These are phyloP conservation scores for Bettongia penicillata DNA, from an alignment of 2,113 vertebrate genomes.

Conservation along the genomic window DNA sequence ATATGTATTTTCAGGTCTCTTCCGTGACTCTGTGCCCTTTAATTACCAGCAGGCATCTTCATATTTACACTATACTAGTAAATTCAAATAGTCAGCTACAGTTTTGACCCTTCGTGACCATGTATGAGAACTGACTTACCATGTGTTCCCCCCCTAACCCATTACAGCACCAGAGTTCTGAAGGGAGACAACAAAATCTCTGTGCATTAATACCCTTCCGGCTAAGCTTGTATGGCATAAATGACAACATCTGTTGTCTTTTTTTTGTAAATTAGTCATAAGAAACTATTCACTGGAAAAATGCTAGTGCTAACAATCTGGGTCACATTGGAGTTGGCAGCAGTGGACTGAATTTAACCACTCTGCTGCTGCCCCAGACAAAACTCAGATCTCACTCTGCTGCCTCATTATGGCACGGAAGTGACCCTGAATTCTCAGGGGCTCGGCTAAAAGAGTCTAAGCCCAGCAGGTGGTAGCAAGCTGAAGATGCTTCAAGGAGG, in stretches of 20 bases:
- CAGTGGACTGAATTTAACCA: constrained; percentile 39
- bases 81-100: neutral
- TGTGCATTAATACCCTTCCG: neutral
- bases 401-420: neutral
- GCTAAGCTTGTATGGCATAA: neutral
- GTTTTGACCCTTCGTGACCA: neutral
- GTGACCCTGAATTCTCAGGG: neutral
- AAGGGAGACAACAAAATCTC: neutral
- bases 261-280: constrained; percentile 69
- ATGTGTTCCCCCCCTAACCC: neutral
- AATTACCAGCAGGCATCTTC: constrained; percentile 4
- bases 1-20: constrained; percentile 7
- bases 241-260: constrained; percentile 43
- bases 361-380: constrained; percentile 12
- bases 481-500: neutral
- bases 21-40: neutral
- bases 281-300: constrained; percentile 51
- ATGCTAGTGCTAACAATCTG: neutral
- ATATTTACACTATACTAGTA: neutral
- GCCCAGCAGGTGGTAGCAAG: neutral
- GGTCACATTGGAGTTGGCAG: neutral
- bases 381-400: constrained; percentile 36
- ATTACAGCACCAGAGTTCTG: neutral
- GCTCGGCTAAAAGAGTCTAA: neutral
- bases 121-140: neutral